These are phyloP conservation scores for Nannoperca obscura DNA, from an alignment of 2,797 vertebrate genomes.

Conservation along the genomic window DNA sequence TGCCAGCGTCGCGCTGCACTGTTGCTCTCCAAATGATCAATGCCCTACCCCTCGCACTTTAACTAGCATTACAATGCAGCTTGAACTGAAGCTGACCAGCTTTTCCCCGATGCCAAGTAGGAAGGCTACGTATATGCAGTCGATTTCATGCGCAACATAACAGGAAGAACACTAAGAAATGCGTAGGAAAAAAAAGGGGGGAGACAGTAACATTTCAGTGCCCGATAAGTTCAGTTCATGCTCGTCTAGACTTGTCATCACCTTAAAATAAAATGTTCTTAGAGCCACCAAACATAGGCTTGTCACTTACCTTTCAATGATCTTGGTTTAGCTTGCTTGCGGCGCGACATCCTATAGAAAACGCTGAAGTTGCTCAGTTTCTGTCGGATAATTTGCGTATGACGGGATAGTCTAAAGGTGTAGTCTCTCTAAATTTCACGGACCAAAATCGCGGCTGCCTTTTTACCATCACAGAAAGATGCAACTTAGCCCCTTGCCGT, in stretches of 20 bases:
- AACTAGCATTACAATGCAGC: conserved; percentile 41
- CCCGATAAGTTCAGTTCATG: conserved; percentile 61
- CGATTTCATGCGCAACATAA: conserved; percentile 61
- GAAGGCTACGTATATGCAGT: conserved; percentile 38
- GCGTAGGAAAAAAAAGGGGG: conserved; percentile 36
- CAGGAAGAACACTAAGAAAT: conserved; percentile 68
- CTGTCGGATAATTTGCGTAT: conserved; percentile 87
- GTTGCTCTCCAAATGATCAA: conserved; percentile 57
- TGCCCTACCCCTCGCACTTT: conserved; percentile 57
- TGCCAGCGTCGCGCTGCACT: conserved; percentile 64
- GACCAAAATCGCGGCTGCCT: conserved; percentile 68
- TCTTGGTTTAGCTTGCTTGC: conserved; percentile 99
- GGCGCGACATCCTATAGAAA: conserved; percentile 99
- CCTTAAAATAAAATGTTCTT: conserved; percentile 61
- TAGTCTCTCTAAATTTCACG: conserved; percentile 72
- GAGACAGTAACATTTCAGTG: conserved; percentile 55
- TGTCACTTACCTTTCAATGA: conserved; percentile 97
- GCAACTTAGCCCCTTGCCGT: conserved; percentile 71
- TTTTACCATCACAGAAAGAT: conserved; percentile 78
- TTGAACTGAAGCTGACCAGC: conserved; percentile 40
- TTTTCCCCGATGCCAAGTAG: conserved; percentile 36
- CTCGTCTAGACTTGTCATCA: conserved; percentile 64
- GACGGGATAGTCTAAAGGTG: conserved; percentile 68
- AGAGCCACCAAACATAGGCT: conserved; percentile 74
- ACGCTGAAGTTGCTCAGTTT: conserved; percentile 96